Evolutionary conservation across 2,797 vertebrate genomes (phyloP), one percentile per base, ranked within the genome.

Genomic region (Odontamblyopus lacepedii): DNA sequence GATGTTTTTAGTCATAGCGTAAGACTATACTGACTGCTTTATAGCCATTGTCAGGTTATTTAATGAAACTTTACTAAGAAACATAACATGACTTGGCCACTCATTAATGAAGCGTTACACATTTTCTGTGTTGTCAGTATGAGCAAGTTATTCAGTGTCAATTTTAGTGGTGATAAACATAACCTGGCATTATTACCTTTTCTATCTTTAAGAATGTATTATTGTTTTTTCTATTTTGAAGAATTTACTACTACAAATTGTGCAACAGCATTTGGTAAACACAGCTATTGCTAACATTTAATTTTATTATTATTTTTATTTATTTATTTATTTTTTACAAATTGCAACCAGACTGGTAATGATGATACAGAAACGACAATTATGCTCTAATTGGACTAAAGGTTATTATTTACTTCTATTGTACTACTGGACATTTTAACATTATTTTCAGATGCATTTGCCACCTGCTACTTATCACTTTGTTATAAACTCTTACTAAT

Each of bases 401-500:
- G 11, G 35, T 63, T 23, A 13, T 19, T 0, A 30, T 35, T 12
- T 55, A 23, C 4, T 18, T 38, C 30, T 30, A 32, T 18, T 53
- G 56, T 18, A 44, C 61, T 67, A 74, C 18, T 41, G 23, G 18
- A 15, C 66, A 56, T 56, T 56, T 56, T 11, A 60, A 60, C 57
- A 57, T 26, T n/a, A 55, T 55, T 26, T 11, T 11, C 23, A 27
- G 23, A 57, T 13, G 29, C 13, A 60, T 29, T 15, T 60, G 11
- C 57, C 19, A 16, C 8, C 9, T 26, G 55, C 9, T 57, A 55
- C 23, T 57, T 57, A 26, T 30, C 18, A 23, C 9, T 57, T 16
- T 30, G 66, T 13, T 68, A 26, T 73, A 29, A 74, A 69, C 16
- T 83, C 50, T 73, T 65, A n/a, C 15, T 65, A 71, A 85, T 19